Evolutionary conservation across 2,113 vertebrate genomes (phyloP).

Genomic region (Lagopus muta): DNA sequence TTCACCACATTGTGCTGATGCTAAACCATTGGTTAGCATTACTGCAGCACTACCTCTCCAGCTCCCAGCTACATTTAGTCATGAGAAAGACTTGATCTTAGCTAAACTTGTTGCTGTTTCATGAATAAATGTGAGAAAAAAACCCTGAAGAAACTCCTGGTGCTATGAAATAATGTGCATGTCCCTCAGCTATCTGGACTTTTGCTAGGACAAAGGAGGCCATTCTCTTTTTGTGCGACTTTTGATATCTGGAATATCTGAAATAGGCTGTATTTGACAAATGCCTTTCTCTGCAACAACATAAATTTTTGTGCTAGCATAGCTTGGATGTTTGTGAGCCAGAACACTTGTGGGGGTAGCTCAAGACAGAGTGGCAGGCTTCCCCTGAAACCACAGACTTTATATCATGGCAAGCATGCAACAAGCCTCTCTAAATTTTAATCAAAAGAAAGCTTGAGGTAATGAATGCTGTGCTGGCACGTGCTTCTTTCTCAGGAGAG

Average conservation of each 20-base stretch:
- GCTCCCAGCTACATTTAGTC: rapidly evolving
- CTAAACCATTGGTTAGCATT: not conserved
- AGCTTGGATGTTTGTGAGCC: rapidly evolving
- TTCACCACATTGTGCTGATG: rapidly evolving
- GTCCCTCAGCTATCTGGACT: not conserved
- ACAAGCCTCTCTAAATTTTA: not conserved
- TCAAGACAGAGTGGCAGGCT: not conserved
- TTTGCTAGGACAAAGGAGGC: not conserved
- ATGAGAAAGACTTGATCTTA: rapidly evolving
- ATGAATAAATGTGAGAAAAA: rapidly evolving
- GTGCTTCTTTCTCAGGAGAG: not conserved
- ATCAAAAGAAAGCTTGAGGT: not conserved
- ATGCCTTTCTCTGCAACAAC: rapidly evolving
- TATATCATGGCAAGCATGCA: rapidly evolving
- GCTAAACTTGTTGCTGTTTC: not conserved
- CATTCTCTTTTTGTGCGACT: not conserved
- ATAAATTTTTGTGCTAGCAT: not conserved
- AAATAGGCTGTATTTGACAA: not conserved
- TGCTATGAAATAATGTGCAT: rapidly evolving
- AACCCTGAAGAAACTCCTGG: not conserved
- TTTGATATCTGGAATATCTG: rapidly evolving
- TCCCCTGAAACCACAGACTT: not conserved
- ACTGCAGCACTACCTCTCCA: not conserved
- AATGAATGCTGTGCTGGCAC: not conserved
- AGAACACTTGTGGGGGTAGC: not conserved